Evolutionary conservation across 2,888 invertebrate species (phyloP).

Genomic region (Hoplodrina blanda): DNA sequence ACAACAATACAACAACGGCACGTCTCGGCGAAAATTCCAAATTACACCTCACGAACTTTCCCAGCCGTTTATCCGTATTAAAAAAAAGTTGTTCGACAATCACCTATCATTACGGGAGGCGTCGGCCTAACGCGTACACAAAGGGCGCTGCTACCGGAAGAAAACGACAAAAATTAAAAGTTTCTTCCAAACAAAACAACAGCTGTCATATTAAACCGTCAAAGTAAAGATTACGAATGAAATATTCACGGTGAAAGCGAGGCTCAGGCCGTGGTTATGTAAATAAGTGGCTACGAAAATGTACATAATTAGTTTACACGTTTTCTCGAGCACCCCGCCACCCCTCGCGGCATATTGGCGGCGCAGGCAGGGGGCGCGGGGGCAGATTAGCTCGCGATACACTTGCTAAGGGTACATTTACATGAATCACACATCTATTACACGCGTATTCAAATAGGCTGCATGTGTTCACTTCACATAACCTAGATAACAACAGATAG

Average conservation of each 20-base stretch:
- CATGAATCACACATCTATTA: constrained; percentile 89
- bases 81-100: constrained; percentile 85
- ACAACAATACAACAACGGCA: constrained; percentile 74
- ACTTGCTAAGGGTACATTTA: constrained; percentile 89
- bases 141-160: constrained; percentile 83
- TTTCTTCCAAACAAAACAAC: constrained; percentile 89
- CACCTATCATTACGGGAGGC: constrained; percentile 88
- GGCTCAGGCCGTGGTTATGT: constrained; percentile 89
- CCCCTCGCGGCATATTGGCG: constrained; percentile 83
- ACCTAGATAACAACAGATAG: constrained; percentile 82
- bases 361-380: constrained; percentile 68
- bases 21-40: constrained; percentile 82
- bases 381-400: constrained; percentile 85
- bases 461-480: constrained; percentile 87
- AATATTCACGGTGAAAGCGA: constrained; percentile 91
- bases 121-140: constrained; percentile 82
- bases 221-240: constrained; percentile 90
- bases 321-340: constrained; percentile 84
- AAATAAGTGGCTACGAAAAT: constrained; percentile 91
- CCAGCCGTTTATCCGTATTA: constrained; percentile 79
- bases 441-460: constrained; percentile 82
- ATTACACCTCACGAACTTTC: constrained; percentile 84
- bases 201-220: constrained; percentile 90
- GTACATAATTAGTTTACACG: constrained; percentile 91
- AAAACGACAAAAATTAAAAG: constrained; percentile 89